These are phyloP conservation scores for Choreutis nemorana DNA, from an alignment of 2,888 invertebrate genomes.

Conservation along the genomic window DNA sequence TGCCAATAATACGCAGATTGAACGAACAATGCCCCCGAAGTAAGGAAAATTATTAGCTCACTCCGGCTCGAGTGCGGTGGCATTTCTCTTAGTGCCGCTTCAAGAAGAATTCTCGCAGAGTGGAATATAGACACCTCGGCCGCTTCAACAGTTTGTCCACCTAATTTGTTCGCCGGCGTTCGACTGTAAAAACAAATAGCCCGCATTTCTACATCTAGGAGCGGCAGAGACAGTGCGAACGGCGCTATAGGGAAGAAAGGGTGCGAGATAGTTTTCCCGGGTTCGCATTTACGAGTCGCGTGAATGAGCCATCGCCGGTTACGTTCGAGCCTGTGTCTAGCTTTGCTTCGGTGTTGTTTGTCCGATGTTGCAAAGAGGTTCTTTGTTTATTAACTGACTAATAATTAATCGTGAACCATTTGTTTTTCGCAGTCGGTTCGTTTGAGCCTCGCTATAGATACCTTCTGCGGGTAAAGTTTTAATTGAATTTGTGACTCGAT, in stretches of 20 bases:
- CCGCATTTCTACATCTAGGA: conserved; percentile 44
- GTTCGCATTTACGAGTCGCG: conserved; percentile 29
- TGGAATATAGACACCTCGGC: conserved; percentile 60
- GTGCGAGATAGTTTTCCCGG: conserved; percentile 38
- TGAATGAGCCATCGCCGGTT: conserved; percentile 54
- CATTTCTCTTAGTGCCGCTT: conserved; percentile 40
- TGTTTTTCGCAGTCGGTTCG: conserved; percentile 44
- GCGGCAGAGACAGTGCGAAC: conserved; percentile 46
- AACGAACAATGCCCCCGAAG: conserved; percentile 31
- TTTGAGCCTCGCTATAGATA: too few relatives aligned
- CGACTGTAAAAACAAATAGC: conserved; percentile 64
- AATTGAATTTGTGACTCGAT: conserved; percentile 56
- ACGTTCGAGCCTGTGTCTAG: conserved; percentile 51
- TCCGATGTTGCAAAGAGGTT: conserved; percentile 41
- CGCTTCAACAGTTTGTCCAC: conserved; percentile 64
- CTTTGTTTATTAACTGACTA: conserved; percentile 49
- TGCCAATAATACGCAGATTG: conserved; percentile 42
- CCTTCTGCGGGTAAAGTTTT: conserved; percentile 51
- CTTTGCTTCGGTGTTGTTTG: conserved; percentile 47
- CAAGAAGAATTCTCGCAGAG: conserved; percentile 49
- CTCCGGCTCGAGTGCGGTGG: conserved; percentile 42
- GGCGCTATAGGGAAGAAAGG: conserved; percentile 31
- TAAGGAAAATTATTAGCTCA: conserved; percentile 52
- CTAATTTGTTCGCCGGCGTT: conserved; percentile 63
- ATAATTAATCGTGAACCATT: conserved; percentile 58